Conservation (phyloP, 2,888 invertebrate species). For the Cantharis flavilabris region DNA sequence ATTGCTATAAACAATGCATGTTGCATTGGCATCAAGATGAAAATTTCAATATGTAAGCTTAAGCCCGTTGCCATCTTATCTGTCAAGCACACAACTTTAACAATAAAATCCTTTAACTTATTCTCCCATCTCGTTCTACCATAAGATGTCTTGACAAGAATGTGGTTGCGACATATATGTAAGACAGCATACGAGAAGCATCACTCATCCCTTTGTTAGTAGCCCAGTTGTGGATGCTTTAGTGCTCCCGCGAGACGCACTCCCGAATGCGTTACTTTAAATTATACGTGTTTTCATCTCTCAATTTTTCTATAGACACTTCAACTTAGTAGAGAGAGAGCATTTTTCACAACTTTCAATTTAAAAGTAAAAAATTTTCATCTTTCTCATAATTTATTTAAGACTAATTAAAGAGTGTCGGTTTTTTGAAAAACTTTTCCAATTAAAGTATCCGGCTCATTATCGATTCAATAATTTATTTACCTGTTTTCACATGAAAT, state of each 20-base stretch:
- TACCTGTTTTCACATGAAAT: not conserved
- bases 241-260: slow-evolving; percentile 35
- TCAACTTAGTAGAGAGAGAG: slow-evolving; percentile 13
- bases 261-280: slow-evolving; percentile 39
- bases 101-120: slow-evolving; percentile 25
- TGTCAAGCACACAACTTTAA: slow-evolving; percentile 24
- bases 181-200: slow-evolving; percentile 34
- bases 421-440: not conserved
- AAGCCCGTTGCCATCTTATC: slow-evolving; percentile 20
- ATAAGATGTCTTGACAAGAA: slow-evolving; percentile 25
- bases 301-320: slow-evolving; percentile 32
- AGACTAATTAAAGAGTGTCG: not conserved
- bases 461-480: not conserved
- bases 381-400: not conserved
- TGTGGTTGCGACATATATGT: slow-evolving; percentile 36
- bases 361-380: not conserved
- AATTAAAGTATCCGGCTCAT: not conserved
- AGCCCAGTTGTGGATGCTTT: slow-evolving; percentile 33
- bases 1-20: slow-evolving; percentile 21
- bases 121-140: slow-evolving; percentile 12
- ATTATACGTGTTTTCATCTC: slow-evolving; percentile 35
- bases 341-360: not conserved
- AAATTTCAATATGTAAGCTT: slow-evolving; percentile 24
- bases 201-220: slow-evolving; percentile 38
- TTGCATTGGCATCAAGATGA: slow-evolving; percentile 10